Evolutionary conservation across 2,888 invertebrate genomes (phyloP).

Genomic region (Mycogona germanica): DNA sequence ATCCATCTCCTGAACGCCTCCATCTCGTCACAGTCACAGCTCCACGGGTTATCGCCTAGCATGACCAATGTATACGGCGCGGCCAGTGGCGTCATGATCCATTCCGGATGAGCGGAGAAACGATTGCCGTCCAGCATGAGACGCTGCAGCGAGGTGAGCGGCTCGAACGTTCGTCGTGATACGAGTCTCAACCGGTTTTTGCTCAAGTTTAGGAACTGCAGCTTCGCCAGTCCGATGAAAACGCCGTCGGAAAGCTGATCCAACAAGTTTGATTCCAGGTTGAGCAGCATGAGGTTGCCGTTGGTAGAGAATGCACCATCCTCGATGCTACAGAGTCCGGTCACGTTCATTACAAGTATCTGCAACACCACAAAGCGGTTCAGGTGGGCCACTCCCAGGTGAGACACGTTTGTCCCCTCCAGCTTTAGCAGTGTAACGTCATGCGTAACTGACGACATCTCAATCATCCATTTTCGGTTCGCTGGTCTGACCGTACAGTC

Average conservation of each 20-base stretch:
- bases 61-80: neutral
- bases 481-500: slow-evolving; percentile 1
- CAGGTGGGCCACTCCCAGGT: neutral
- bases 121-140: slow-evolving; percentile 2
- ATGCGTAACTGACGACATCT: neutral
- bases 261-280: neutral
- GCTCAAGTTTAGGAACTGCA: slow-evolving; percentile 1
- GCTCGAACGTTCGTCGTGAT: neutral
- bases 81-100: neutral
- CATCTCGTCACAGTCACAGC: slow-evolving; percentile 27
- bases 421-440: slow-evolving; percentile 3
- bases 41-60: slow-evolving; percentile 14
- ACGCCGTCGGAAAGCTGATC: neutral
- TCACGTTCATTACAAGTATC: slow-evolving; percentile 4
- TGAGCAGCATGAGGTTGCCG: neutral
- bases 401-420: neutral
- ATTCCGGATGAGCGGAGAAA: slow-evolving; percentile 6
- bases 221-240: neutral
- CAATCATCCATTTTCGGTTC: no score
- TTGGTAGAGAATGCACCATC: neutral
- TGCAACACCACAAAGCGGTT: neutral
- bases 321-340: neutral
- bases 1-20: slow-evolving; percentile 65
- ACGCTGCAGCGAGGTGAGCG: slow-evolving; percentile 2
- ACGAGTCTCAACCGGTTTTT: neutral